Conservation (phyloP, 2,113 vertebrate species). For the Hippopotamus amphibius region DNA sequence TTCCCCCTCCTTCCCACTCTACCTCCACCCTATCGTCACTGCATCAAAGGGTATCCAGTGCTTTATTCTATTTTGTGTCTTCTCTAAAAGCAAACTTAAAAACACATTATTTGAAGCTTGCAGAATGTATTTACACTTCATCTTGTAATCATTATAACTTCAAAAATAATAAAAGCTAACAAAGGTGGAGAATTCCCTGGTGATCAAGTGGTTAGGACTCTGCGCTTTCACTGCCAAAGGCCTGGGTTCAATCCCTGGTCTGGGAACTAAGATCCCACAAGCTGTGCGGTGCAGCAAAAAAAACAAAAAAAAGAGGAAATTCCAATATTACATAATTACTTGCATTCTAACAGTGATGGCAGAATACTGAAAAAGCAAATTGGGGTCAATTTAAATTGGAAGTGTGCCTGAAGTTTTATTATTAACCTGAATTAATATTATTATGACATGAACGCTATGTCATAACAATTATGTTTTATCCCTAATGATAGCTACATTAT, state of each 20-base stretch:
- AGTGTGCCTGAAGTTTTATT: not conserved
- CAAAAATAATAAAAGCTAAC: not conserved
- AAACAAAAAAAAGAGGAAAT: not conserved
- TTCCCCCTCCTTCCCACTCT: not conserved
- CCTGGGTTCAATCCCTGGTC: not conserved
- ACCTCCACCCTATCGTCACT: not conserved
- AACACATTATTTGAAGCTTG: not conserved
- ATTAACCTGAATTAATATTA: not conserved
- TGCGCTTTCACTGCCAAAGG: not conserved
- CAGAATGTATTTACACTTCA: not conserved
- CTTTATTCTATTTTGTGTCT: not conserved
- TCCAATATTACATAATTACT: not conserved
- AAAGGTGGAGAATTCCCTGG: not conserved
- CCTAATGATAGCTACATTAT: not conserved
- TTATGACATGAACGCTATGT: not conserved
- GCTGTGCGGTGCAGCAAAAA: not conserved
- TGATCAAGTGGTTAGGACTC: not conserved
- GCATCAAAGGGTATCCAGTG: not conserved
- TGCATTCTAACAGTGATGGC: not conserved
- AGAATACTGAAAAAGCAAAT: not conserved
- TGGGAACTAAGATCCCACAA: not conserved
- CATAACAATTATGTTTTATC: not conserved
- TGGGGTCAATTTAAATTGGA: not conserved
- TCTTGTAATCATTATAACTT: not conserved
- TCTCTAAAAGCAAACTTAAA: not conserved